These are phyloP conservation scores for Periophthalmus modestus DNA, from an alignment of 2,113 vertebrate species.

Conservation along the genomic window DNA sequence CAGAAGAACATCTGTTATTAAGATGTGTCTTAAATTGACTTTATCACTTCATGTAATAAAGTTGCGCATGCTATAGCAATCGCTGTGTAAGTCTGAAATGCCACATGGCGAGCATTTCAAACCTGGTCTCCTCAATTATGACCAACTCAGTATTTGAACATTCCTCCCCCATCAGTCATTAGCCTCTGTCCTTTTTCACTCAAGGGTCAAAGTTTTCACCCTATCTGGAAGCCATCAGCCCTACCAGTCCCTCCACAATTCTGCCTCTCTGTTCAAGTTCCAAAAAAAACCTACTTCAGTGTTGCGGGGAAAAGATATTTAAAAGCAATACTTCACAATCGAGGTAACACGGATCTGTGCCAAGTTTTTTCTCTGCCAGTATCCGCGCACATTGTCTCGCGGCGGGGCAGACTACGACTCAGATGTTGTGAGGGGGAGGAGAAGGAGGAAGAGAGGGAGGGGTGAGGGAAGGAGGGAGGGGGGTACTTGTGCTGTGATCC, in stretches of 20 bases:
- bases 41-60: background rate
- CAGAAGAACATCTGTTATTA: slow-evolving; percentile 1
- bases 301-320: slow-evolving; percentile 37
- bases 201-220: slow-evolving; percentile 73
- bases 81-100: slow-evolving; percentile 13
- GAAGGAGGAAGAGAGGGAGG: slow-evolving; percentile 14
- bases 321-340: slow-evolving; percentile 61
- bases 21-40: slow-evolving; percentile 1
- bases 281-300: slow-evolving; percentile 50
- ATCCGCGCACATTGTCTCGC: slow-evolving; percentile 56
- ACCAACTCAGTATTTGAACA: slow-evolving; percentile 40
- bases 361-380: slow-evolving; percentile 64
- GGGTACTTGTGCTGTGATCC: slow-evolving; percentile 62
- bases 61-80: background rate
- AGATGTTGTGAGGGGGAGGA: slow-evolving; percentile 50
- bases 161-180: slow-evolving; percentile 32
- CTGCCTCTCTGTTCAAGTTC: slow-evolving; percentile 52
- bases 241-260: slow-evolving; percentile 70
- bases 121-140: slow-evolving; percentile 37
- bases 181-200: slow-evolving; percentile 53
- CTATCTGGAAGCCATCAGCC: slow-evolving; percentile 77
- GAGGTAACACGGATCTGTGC: slow-evolving; percentile 61
- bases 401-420: slow-evolving; percentile 45
- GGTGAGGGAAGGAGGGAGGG: slow-evolving; percentile 2
- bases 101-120: slow-evolving; percentile 31